A percentile compares a stretch with the other conserved stretches of the same genome.
These are phyloP conservation scores for Muscina levida DNA, from an alignment of 2,888 invertebrate genomes.

Conservation along the genomic window DNA sequence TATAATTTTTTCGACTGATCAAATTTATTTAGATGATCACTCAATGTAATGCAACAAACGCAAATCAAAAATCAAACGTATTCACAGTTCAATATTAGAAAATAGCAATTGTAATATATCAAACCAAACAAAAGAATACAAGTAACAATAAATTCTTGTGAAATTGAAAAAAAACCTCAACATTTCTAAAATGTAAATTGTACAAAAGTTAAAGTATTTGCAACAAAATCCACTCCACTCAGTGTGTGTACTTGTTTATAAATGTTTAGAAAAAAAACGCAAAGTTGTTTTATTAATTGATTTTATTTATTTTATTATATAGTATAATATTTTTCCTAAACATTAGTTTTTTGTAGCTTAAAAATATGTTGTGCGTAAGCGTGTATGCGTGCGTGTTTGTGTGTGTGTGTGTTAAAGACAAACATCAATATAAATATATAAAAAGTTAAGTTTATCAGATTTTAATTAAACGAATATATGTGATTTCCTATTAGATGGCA, in stretches of 20 bases:
- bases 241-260: neutral
- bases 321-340: neutral
- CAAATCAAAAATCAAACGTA: conserved; percentile 10
- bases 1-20: neutral
- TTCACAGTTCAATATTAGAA: neutral
- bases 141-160: conserved; percentile 27
- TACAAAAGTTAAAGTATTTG: conserved; percentile 30
- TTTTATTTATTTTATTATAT: neutral
- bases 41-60: neutral
- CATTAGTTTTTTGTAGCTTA: neutral
- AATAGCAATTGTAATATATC: neutral
- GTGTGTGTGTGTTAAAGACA: neutral
- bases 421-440: neutral
- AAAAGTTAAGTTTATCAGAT: conserved; percentile 16
- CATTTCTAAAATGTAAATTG: conserved; percentile 29
- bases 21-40: conserved; percentile 16
- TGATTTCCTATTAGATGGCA: conserved; percentile 8
- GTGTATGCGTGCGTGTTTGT: neutral
- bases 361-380: too few species aligned
- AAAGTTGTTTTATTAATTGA: too few species aligned
- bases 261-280: too few species aligned
- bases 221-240: neutral
- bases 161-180: neutral
- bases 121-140: conserved; percentile 14
- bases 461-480: conserved; percentile 20